These are phyloP conservation scores for Passer domesticus DNA, from an alignment of 2,113 vertebrate species.

Conservation along the genomic window DNA sequence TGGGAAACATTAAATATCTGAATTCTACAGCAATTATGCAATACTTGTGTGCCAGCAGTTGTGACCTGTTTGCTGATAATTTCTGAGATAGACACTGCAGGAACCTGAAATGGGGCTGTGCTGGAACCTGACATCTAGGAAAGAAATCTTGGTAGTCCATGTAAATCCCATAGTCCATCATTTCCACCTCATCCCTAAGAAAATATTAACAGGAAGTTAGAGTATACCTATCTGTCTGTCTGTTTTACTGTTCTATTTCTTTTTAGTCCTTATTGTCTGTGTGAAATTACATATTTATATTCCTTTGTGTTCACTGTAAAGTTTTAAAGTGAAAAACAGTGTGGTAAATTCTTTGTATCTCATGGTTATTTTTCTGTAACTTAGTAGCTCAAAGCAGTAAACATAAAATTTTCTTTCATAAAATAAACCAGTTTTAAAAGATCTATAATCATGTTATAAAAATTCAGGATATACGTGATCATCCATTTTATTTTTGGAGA, in stretches of 20 bases:
- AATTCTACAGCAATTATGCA: background rate
- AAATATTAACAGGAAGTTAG: background rate
- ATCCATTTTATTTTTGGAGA: background rate
- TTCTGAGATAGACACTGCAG: background rate
- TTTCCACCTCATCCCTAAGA: background rate
- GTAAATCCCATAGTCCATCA: background rate
- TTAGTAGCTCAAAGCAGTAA: background rate
- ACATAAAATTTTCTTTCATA: background rate
- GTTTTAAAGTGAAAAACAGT: background rate
- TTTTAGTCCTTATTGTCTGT: background rate
- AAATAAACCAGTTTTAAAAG: background rate
- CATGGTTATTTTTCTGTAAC: background rate
- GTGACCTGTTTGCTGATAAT: background rate
- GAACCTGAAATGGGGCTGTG: background rate
- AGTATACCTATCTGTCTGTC: background rate
- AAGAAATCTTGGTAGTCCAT: background rate
- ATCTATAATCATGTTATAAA: background rate
- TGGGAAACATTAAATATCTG: background rate
- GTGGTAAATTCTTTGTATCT: background rate
- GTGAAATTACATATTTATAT: conserved; percentile 1
- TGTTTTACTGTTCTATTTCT: conserved; percentile 12
- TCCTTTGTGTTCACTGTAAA: background rate
- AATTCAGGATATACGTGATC: background rate
- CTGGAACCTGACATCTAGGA: background rate
- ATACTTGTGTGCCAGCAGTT: background rate